phyloP scores from a whole-genome alignment of 2,888 invertebrate genomes.

The Lycia hirtaria region DNA sequence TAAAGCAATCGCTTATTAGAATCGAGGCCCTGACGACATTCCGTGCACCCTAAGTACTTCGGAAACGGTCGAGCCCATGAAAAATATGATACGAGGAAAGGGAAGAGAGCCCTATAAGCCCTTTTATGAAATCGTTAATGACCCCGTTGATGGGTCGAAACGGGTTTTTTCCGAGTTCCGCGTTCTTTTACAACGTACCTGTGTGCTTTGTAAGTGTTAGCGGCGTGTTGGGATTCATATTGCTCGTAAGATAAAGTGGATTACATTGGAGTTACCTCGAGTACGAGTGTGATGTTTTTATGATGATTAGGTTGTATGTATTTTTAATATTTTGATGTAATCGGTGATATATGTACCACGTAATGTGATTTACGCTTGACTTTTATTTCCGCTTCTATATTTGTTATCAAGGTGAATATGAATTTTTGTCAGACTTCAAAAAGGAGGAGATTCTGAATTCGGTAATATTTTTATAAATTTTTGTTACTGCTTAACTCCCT shows the following conservation, averaged over 20 bases:
- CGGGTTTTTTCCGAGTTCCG: slow-evolving; percentile 64
- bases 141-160: slow-evolving; percentile 66
- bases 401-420: too few relatives aligned
- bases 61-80: slow-evolving; percentile 72
- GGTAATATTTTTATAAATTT: too few relatives aligned
- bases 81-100: slow-evolving; percentile 75
- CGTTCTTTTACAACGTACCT: slow-evolving; percentile 58
- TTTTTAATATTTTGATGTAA: neutral
- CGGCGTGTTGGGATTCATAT: slow-evolving; percentile 35
- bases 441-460: too few relatives aligned
- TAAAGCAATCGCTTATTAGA: slow-evolving; percentile 8
- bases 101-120: slow-evolving; percentile 73
- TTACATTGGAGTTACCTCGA: slow-evolving; percentile 21
- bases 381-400: too few relatives aligned
- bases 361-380: too few relatives aligned
- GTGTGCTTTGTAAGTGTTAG: slow-evolving; percentile 55
- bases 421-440: too few relatives aligned
- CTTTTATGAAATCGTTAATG: slow-evolving; percentile 82
- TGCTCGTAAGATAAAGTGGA: slow-evolving; percentile 25
- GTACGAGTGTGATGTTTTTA: slow-evolving; percentile 12
- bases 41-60: slow-evolving; percentile 59
- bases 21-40: slow-evolving; percentile 27
- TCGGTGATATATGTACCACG: neutral
- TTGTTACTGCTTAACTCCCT: too few relatives aligned
- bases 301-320: neutral